phyloP scores from a whole-genome alignment of 2,797 vertebrate genomes.

The Xerus rutilus region DNA sequence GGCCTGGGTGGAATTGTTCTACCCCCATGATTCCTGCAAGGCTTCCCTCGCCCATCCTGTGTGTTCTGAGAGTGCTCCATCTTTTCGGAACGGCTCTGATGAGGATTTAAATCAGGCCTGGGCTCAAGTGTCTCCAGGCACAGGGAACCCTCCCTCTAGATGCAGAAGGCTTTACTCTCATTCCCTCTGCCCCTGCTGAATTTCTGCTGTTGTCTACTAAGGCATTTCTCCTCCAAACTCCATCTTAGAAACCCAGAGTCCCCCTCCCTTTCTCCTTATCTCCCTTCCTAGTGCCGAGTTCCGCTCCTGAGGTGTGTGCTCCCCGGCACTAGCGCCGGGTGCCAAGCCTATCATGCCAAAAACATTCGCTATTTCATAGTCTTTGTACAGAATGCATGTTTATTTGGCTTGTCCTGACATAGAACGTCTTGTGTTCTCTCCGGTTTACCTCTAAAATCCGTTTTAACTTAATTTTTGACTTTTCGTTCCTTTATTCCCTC shows the following conservation, averaged over 20 bases:
- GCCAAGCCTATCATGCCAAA: not conserved
- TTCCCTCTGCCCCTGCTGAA: not conserved
- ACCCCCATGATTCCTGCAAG: fast-evolving
- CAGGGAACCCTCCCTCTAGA: fast-evolving
- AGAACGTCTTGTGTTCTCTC: not conserved
- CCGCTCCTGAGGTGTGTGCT: fast-evolving
- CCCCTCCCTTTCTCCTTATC: fast-evolving
- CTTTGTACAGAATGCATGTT: not conserved
- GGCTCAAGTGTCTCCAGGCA: not conserved
- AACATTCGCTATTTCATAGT: not conserved
- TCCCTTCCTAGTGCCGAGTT: fast-evolving
- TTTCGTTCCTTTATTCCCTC: fast-evolving
- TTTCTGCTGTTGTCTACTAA: not conserved
- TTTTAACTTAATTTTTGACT: not conserved
- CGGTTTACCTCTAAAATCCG: not conserved
- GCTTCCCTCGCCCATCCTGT: no score
- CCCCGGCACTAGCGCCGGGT: fast-evolving
- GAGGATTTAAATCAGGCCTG: not conserved
- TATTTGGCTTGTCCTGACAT: not conserved
- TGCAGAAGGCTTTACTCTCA: fast-evolving
- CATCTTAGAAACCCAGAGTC: not conserved
- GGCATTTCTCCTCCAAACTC: not conserved
- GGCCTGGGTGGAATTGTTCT: fast-evolving
- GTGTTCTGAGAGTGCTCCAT: not conserved
- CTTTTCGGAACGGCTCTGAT: not conserved